Percentiles rank a stretch among this genome's conserved stretches.
These are phyloP conservation scores for Fistularia commersonii DNA, from an alignment of 2,797 vertebrate species.

Conservation along the genomic window DNA sequence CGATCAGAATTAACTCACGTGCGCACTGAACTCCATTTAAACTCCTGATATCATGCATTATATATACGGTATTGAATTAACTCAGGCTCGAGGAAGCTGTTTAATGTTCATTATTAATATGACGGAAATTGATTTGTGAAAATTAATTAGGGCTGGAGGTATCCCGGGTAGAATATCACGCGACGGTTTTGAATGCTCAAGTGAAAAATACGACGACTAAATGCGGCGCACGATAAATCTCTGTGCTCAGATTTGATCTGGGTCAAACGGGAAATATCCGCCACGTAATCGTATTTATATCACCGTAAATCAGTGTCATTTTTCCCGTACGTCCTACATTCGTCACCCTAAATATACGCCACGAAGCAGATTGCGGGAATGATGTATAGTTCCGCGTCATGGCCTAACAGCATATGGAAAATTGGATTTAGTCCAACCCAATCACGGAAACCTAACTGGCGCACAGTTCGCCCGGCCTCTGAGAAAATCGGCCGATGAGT, in stretches of 20 bases:
- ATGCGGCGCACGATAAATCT: background rate
- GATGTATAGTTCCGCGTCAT: conserved; percentile 17
- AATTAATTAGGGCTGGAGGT: conserved; percentile 1
- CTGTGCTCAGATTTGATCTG: conserved; percentile 4
- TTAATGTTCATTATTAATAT: conserved; percentile 32
- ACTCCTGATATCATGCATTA: conserved; percentile 11
- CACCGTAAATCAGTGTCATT: conserved; percentile 7
- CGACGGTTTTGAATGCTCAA: background rate
- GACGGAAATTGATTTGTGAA: conserved; percentile 13
- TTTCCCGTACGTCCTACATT: background rate
- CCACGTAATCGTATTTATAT: conserved; percentile 36
- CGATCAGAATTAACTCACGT: too few species aligned
- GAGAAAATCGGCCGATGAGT: conserved; percentile 22
- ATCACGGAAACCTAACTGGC: conserved; percentile 31
- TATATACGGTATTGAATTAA: conserved; percentile 4
- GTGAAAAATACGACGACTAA: conserved; percentile 9
- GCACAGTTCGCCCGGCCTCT: conserved; percentile 11
- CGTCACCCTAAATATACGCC: background rate
- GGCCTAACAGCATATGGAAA: conserved; percentile 42
- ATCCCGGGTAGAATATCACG: conserved; percentile 14
- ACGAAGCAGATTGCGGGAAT: conserved; percentile 30
- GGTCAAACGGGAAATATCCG: conserved; percentile 26
- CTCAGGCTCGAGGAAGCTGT: background rate
- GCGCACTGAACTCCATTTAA: conserved; percentile 8
- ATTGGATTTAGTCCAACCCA: conserved; percentile 40